Evolutionary conservation across 1,140 invertebrate species (phyloP), one percentile per base, ranked within the genome.

Genomic region (Temnothorax curvispinosus): DNA sequence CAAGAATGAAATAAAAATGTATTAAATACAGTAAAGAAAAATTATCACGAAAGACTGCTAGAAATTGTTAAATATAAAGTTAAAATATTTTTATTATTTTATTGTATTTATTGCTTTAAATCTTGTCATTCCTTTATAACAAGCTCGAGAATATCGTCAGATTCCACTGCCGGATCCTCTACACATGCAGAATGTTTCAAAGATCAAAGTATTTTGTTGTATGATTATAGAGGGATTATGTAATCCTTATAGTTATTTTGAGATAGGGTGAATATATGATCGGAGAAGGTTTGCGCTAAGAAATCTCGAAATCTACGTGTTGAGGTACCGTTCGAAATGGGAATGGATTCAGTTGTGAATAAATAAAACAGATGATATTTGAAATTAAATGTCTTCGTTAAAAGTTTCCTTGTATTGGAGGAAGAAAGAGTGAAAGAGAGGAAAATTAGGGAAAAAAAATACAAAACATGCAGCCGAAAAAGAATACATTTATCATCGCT

Each of bases 401-500:
- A 72, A 44, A 44, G 7, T 75, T 75, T 64, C 15, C 27, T 44
- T 52, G 13, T 71, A 52, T 67, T 67, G n/a, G 64, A 80, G 65
- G 62, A 81, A 54, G 67, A 74, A 60, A 72, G 80, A 58, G 38
- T 58, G 38, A 75, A 56, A 74, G 71, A 54, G n/a, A 54, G n/a
- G 7, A 74, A 56, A 74, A 56, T 13, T 56, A 18, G 27, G 27
- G 0, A 41, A 21, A 4, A 72, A 58, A 58, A 13, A 11, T 41
- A 27, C 5, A 54, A 11, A 47, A 74, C 27, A 15, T 58, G 13
- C 21, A 47, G 7, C 27, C 41, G 13, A 82, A 44, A 82, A 72
- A 72, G 15, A n/a, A 72, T 47, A 47, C 69, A 58, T 58, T 58
- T 78, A 81, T 74, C 80, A 60, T 72, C 21, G 52, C 67, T 72